Conservation (phyloP, 1,140 invertebrate species). For the Drosophila bocki region DNA sequence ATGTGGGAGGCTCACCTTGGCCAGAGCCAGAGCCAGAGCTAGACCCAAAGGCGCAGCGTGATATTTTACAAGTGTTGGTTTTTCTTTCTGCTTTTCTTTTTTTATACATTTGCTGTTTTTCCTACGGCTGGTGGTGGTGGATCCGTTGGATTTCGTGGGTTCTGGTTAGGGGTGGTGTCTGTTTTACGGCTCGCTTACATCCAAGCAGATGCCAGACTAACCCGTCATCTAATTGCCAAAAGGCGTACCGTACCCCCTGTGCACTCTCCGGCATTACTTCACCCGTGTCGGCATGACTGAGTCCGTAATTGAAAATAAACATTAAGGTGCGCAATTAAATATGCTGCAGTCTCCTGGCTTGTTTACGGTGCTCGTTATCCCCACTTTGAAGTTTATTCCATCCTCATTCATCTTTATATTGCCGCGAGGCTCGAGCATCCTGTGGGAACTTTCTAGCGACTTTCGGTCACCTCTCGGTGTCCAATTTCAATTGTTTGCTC, state of each 20-base stretch:
- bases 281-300: conserved; percentile 41
- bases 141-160: neutral
- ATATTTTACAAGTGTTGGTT: conserved; percentile 76
- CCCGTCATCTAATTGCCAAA: conserved; percentile 79
- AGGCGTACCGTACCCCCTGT: conserved; percentile 56
- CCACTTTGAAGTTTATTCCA: conserved; percentile 41
- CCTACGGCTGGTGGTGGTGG: conserved; percentile 36
- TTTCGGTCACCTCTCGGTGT: conserved; percentile 51
- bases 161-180: conserved; percentile 48
- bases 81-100: conserved; percentile 44
- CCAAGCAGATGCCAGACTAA: conserved; percentile 71
- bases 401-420: conserved; percentile 34
- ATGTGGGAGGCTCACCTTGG: conserved; percentile 63
- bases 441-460: conserved; percentile 21
- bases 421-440: conserved; percentile 1
- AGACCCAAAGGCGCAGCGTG: conserved; percentile 64
- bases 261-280: conserved; percentile 9
- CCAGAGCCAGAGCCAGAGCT: conserved; percentile 49
- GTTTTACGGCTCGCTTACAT: conserved; percentile 67
- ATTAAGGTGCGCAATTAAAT: conserved; percentile 63
- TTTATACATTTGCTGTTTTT: conserved; percentile 23
- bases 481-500: conserved; percentile 45
- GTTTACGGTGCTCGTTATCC: conserved; percentile 18
- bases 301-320: conserved; percentile 80
- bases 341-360: conserved; percentile 22